Base-by-base conservation (phyloP, 2,888 invertebrate species). In the Mimachlamys varia region DNA sequence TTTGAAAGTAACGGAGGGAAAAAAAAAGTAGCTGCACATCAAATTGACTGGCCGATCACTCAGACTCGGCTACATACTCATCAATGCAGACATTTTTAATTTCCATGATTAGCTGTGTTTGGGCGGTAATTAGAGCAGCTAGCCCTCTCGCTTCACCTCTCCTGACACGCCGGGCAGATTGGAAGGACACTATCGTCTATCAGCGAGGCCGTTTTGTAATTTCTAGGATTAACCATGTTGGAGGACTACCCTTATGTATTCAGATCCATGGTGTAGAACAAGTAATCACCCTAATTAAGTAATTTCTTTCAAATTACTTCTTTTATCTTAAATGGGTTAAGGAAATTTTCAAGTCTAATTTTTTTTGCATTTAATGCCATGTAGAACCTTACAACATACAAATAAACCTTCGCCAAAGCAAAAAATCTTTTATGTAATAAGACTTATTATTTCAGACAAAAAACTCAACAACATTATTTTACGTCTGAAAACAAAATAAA, bases 61-160 rank as follows among this genome's bases (percentile, higher is more conserved):
- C 58, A 58, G 15, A 19, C 58, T 58, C 58, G n/a, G 22, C 58
- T 58, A 22, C 58, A 19, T 58, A 58, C 58, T 58, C 58, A 58
- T 58, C 58, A 58, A 22, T 19, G 58, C 58, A 58, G 58, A 58
- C 58, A 22, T 22, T 58, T 58, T 58, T 58, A 58, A 58, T 58
- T 58, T 58, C 58, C 58, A 58, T 58, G 58, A 58, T 58, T 58
- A 58, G 22, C 58, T n/a, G 19, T 58, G 58, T 58, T 58, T 58
- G 58, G 58, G 58, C 58, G n/a, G 58, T 58, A 58, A 58, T 58
- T 58, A 58, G 53, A 53, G 53, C 13, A 7, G 58, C 19, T 10
- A 58, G 2, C 4, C n/a, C 22, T 58, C 22, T 2, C 7, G 58
- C 22, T 58, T 58, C 58, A 58, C 58, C 58, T 58, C 58, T 7